Percentiles rank a stretch among this genome's conserved stretches.
Evolutionary conservation across 2,113 vertebrate genomes (phyloP).

Genomic region (Hydrochoerus hydrochaeris): DNA sequence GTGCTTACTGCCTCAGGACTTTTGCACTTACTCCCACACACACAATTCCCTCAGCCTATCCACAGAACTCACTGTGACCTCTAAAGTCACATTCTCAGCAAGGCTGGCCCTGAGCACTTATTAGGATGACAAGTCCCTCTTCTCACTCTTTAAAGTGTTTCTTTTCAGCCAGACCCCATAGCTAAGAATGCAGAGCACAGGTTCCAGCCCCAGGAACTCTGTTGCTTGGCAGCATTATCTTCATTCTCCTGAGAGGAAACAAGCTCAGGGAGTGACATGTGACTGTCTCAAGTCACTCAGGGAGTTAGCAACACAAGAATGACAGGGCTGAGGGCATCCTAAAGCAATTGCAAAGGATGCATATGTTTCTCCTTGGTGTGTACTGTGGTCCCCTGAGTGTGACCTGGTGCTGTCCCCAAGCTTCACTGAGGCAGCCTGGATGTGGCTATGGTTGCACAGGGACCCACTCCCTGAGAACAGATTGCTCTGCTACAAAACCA

Average conservation of each 20-base stretch:
- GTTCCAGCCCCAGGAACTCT: background rate
- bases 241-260: background rate
- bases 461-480: background rate
- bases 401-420: background rate
- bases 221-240: background rate
- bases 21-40: background rate
- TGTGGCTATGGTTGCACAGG: background rate
- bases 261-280: background rate
- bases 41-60: background rate
- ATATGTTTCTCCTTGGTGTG: background rate
- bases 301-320: background rate
- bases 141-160: background rate
- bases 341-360: background rate
- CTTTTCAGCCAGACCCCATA: background rate
- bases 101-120: background rate
- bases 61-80: background rate
- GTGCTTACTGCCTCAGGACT: background rate
- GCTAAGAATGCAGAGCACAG: background rate
- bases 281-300: background rate
- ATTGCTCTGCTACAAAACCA: background rate
- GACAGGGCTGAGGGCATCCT: rapidly evolving
- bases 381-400: background rate
- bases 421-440: background rate
- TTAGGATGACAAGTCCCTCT: background rate
- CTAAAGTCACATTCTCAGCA: background rate